Evolutionary conservation across 2,888 invertebrate genomes (phyloP).

Genomic region (Coecobrya sp.): DNA sequence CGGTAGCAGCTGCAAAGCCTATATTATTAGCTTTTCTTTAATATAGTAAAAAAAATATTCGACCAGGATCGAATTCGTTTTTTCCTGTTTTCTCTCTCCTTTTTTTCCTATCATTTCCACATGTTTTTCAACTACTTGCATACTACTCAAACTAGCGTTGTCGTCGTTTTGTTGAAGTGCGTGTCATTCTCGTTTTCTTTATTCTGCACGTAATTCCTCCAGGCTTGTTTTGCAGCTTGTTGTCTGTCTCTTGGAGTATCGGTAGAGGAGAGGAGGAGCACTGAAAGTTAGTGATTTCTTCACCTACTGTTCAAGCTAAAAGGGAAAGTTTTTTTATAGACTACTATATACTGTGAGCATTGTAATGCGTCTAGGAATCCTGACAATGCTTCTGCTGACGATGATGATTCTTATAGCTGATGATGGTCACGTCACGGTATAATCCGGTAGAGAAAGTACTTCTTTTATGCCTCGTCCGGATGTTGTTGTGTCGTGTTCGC

Average conservation of each 20-base stretch:
- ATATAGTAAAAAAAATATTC: neutral
- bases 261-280: neutral
- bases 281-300: constrained; percentile 13
- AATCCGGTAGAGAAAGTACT: constrained; percentile 10
- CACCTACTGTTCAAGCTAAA: neutral
- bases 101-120: neutral
- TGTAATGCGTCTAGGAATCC: neutral
- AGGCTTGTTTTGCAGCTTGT: neutral
- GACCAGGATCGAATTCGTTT: neutral
- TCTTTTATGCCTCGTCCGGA: neutral
- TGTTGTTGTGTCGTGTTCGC: constrained; percentile 17
- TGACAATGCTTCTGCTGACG: neutral
- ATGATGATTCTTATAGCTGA: constrained; percentile 15
- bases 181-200: constrained; percentile 22
- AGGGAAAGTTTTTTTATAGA: neutral
- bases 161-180: constrained; percentile 5
- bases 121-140: neutral
- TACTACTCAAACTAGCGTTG: neutral
- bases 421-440: constrained; percentile 39
- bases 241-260: neutral
- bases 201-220: constrained; percentile 6
- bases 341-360: neutral
- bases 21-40: neutral
- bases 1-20: no score
- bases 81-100: neutral